Conservation (phyloP, 30 jellyfish, hydroid and myxozoan species). For the Turritopsis rubra region DNA sequence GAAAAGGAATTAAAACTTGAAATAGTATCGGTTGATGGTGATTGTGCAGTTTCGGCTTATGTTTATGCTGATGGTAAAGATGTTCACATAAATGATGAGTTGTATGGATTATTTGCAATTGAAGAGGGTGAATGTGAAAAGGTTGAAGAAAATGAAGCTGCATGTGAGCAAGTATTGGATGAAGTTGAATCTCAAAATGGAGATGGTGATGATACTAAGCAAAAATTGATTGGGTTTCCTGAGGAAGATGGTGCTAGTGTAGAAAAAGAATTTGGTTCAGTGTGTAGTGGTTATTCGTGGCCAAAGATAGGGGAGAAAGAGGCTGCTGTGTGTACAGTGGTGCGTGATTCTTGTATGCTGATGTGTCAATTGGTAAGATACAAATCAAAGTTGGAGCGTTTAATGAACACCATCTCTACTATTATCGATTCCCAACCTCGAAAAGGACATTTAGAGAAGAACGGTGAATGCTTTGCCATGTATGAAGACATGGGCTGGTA, state of each 20-base stretch:
- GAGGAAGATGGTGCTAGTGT: neutral
- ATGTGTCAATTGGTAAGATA: constrained; percentile 1
- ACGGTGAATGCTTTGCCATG: constrained; percentile 9
- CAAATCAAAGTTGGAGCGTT: constrained; percentile 1
- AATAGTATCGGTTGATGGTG: constrained; percentile 17
- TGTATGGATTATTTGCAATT: constrained; percentile 24
- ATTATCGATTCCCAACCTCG: neutral
- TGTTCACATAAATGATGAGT: constrained; percentile 42
- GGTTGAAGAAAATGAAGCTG: neutral
- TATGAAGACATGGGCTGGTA: constrained; percentile 12
- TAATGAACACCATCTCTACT: neutral
- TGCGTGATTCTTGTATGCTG: neutral
- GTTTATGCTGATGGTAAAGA: constrained; percentile 22
- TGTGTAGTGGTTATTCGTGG: neutral
- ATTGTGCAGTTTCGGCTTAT: constrained; percentile 24
- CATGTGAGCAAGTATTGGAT: neutral
- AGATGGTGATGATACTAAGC: too few species aligned
- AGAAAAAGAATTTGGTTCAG: neutral
- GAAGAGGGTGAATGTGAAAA: neutral
- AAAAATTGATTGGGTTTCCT: too few species aligned
- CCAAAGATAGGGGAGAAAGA: neutral
- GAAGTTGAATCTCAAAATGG: neutral
- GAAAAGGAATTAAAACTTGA: constrained; percentile 42
- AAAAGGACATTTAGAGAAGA: neutral
- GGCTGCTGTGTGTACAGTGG: constrained; percentile 5